phyloP scores from a whole-genome alignment of 2,113 vertebrate species.

The Trichomycterus rosablanca region DNA sequence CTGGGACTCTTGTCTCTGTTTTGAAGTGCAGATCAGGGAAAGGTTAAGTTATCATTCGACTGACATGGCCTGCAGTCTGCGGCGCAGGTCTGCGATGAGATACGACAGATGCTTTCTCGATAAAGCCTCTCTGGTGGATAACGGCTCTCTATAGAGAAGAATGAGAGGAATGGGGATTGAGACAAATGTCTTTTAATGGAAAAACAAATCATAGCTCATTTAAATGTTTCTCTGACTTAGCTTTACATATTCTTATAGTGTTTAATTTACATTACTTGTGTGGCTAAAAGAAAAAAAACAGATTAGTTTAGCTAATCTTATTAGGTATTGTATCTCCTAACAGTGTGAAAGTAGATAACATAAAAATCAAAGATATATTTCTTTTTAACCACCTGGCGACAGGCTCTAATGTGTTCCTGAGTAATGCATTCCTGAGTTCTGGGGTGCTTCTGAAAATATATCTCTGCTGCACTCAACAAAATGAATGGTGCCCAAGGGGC shows the following conservation, averaged over 20 bases:
- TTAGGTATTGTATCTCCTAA: constrained; percentile 10
- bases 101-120: constrained; percentile 64
- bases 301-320: neutral
- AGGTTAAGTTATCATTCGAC: constrained; percentile 58
- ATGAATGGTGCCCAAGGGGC: constrained; percentile 64
- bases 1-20: constrained; percentile 42
- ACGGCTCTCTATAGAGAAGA: constrained; percentile 23
- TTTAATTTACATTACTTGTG: neutral
- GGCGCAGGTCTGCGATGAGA: constrained; percentile 53
- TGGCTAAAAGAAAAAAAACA: neutral
- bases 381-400: constrained; percentile 26
- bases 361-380: constrained; percentile 42
- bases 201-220: constrained; percentile 24
- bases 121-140: constrained; percentile 49
- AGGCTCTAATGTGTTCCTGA: constrained; percentile 58
- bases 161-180: constrained; percentile 25
- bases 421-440: constrained; percentile 60
- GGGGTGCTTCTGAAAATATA: constrained; percentile 60
- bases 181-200: constrained; percentile 42
- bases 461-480: constrained; percentile 54
- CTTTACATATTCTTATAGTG: neutral
- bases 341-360: no score
- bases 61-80: constrained; percentile 48
- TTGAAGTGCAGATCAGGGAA: constrained; percentile 51
- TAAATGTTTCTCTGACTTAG: neutral